Evolutionary conservation across 2,113 vertebrate genomes (phyloP).

Genomic region (Desmodus rotundus): DNA sequence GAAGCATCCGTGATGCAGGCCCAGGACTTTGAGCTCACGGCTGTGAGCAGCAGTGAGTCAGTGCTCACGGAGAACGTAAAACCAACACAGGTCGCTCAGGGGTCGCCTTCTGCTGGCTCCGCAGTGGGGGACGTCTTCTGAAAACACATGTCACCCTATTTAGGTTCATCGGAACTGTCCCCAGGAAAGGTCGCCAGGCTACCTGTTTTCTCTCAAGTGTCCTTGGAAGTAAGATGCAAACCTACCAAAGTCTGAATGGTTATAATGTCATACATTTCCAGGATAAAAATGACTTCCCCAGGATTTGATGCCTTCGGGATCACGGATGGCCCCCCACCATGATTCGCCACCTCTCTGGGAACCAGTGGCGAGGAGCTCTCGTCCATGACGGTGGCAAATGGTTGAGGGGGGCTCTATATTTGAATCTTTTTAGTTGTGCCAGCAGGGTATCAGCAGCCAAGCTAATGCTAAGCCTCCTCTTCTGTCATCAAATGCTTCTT

Average conservation of each 20-base stretch:
- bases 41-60: conserved; percentile 86
- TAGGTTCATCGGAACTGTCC: conserved; percentile 87
- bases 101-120: conserved; percentile 84
- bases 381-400: conserved; percentile 85
- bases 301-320: conserved; percentile 83
- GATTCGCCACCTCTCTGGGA: conserved; percentile 86
- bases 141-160: conserved; percentile 88
- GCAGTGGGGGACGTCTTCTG: conserved; percentile 83
- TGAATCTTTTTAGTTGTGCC: conserved; percentile 83
- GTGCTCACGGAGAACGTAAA: conserved; percentile 86
- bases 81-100: conserved; percentile 86
- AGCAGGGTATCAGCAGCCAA: conserved; percentile 85
- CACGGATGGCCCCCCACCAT: conserved; percentile 84
- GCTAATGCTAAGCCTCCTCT: conserved; percentile 88
- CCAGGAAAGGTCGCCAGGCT: conserved; percentile 90
- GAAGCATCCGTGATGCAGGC: conserved; percentile 88
- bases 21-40: conserved; percentile 88
- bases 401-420: conserved; percentile 83
- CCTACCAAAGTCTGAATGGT: conserved; percentile 88
- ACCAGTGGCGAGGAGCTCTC: conserved; percentile 85
- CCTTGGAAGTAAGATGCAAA: conserved; percentile 87
- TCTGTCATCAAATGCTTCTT: conserved; percentile 87
- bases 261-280: conserved; percentile 89
- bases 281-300: conserved; percentile 82
- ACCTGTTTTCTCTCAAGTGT: conserved; percentile 86